A percentile compares a stretch with the other conserved stretches of the same genome.
These are phyloP conservation scores for Armadillidium nasatum DNA, from an alignment of 1,140 invertebrate species.

Conservation along the genomic window DNA sequence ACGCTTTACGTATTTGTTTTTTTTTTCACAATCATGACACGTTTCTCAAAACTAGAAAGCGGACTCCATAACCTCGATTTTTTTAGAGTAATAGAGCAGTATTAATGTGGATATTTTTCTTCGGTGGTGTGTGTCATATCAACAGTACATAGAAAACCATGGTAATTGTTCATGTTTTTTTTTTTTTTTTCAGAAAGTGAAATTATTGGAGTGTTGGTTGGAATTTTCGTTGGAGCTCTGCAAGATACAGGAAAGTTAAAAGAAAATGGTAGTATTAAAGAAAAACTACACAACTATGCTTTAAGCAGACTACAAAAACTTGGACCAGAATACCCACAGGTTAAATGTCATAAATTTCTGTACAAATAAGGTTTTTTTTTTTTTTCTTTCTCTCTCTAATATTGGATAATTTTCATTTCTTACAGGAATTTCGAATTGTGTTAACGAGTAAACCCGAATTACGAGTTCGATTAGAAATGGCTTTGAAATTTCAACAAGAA, in stretches of 20 bases:
- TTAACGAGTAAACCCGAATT: conserved; percentile 76
- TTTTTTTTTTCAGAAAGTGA: conserved; percentile 75
- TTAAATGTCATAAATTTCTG: conserved; percentile 49
- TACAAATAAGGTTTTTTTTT: background rate
- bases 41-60: too few species aligned
- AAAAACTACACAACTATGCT: conserved; percentile 74
- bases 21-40: too few species aligned
- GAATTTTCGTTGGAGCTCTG: conserved; percentile 79
- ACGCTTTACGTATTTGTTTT: too few species aligned
- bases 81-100: too few species aligned
- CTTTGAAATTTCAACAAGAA: conserved; percentile 69
- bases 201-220: conserved; percentile 78
- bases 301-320: conserved; percentile 83
- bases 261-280: conserved; percentile 59
- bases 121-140: too few species aligned
- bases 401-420: background rate
- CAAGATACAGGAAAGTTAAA: conserved; percentile 62
- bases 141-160: too few species aligned
- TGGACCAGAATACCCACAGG: conserved; percentile 82
- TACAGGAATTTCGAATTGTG: conserved; percentile 80
- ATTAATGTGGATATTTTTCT: too few species aligned
- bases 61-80: too few species aligned
- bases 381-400: background rate
- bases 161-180: too few species aligned
- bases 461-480: conserved; percentile 73